Conservation (phyloP, 2,113 vertebrate species). For the Echinops telfairi region DNA sequence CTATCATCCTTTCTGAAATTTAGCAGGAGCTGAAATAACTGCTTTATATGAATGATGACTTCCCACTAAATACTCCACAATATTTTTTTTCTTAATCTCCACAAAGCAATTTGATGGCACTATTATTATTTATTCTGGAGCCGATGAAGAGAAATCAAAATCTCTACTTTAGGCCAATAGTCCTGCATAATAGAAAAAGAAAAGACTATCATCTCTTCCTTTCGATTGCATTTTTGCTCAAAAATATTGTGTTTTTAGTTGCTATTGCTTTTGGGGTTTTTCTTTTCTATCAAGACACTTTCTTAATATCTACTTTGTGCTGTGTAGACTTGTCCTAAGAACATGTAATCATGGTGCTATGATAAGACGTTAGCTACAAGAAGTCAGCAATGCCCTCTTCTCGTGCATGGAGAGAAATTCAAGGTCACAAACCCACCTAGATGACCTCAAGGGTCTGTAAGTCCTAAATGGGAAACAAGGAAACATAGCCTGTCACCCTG, state of each 20-base stretch:
- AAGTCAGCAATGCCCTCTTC: neutral
- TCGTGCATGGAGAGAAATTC: too few species aligned
- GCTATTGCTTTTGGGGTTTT: neutral
- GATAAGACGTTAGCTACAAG: neutral
- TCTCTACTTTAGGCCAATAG: slow-evolving; percentile 1
- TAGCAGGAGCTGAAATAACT: slow-evolving; percentile 50
- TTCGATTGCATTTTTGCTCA: neutral
- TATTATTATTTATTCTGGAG: neutral
- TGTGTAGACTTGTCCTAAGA: neutral
- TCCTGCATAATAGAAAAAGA: slow-evolving; percentile 5
- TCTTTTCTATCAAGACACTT: neutral
- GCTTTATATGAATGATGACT: slow-evolving; percentile 21
- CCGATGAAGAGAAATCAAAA: slow-evolving; percentile 1
- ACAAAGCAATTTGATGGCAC: slow-evolving; percentile 17
- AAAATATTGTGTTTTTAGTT: neutral
- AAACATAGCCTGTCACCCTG: neutral
- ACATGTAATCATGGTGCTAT: neutral
- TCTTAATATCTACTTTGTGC: neutral
- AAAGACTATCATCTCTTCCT: neutral
- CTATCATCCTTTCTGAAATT: slow-evolving; percentile 57
- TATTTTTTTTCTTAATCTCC: neutral
- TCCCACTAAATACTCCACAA: slow-evolving; percentile 26
- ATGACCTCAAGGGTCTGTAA: neutral
- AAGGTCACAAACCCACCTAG: neutral
- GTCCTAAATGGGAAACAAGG: neutral